phyloP scores from a whole-genome alignment of 2,888 invertebrate genomes.

The Bruchidius siliquastri region DNA sequence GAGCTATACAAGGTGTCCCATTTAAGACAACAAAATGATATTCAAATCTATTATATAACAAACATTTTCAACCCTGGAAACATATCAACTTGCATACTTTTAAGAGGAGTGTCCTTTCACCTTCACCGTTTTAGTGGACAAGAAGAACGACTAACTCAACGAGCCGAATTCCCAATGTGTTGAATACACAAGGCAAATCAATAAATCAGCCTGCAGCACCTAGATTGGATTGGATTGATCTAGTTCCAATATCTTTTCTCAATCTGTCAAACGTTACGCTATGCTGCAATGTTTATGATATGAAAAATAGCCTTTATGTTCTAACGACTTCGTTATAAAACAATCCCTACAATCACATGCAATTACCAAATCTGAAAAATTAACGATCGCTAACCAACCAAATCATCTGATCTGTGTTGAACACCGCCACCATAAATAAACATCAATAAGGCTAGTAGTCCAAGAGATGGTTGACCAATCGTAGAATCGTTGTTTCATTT shows the following conservation, averaged over 20 bases:
- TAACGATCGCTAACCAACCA: background rate
- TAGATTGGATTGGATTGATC: background rate
- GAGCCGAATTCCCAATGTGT: background rate
- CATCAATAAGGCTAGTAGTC: background rate
- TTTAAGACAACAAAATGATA: too few species aligned
- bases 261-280: background rate
- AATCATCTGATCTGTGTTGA: background rate
- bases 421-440: background rate
- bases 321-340: background rate
- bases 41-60: too few species aligned
- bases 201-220: background rate
- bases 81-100: too few species aligned
- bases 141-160: background rate
- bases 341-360: background rate
- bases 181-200: background rate
- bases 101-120: too few species aligned
- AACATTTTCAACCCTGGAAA: too few species aligned
- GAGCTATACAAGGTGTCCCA: too few species aligned
- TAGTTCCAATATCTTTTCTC: background rate
- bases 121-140: too few species aligned
- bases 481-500: too few species aligned
- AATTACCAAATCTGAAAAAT: background rate
- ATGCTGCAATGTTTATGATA: background rate
- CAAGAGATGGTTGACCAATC: background rate
- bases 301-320: background rate